phyloP scores from a whole-genome alignment of 2,797 vertebrate genomes.

The Erethizon dorsatum region DNA sequence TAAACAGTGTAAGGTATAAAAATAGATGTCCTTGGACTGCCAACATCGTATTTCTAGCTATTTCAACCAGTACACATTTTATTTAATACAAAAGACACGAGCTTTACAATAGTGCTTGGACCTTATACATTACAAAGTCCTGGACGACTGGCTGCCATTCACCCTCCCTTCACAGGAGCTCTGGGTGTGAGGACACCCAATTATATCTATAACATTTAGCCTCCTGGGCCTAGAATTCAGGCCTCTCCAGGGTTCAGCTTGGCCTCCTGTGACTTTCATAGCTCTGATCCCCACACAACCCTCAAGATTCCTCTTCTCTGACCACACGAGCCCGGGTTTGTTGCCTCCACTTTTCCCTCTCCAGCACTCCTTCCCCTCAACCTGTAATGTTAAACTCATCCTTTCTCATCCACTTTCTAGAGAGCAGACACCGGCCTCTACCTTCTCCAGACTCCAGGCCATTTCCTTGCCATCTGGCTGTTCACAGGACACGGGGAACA shows the following conservation, averaged over 20 bases:
- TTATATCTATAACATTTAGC: background rate
- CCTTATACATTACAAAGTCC: background rate
- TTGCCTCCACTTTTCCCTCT: background rate
- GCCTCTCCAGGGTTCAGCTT: background rate
- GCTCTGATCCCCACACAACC: background rate
- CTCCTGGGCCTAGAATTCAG: background rate
- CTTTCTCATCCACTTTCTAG: background rate
- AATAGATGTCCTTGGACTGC: conserved; percentile 10
- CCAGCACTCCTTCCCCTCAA: background rate
- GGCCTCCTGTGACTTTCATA: background rate
- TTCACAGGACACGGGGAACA: background rate
- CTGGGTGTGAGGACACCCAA: background rate
- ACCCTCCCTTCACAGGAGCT: background rate
- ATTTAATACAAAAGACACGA: conserved; percentile 21
- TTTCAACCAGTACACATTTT: conserved; percentile 1
- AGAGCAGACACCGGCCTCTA: background rate
- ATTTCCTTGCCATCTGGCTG: background rate
- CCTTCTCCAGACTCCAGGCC: background rate
- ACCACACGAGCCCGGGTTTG: background rate
- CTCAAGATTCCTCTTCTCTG: background rate
- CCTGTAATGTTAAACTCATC: background rate
- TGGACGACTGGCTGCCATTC: background rate
- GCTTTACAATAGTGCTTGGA: background rate
- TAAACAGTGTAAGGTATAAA: background rate
- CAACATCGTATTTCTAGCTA: conserved; percentile 45